Evolutionary conservation across 2,797 vertebrate genomes (phyloP).

Genomic region (Halcyon leucocephala): DNA sequence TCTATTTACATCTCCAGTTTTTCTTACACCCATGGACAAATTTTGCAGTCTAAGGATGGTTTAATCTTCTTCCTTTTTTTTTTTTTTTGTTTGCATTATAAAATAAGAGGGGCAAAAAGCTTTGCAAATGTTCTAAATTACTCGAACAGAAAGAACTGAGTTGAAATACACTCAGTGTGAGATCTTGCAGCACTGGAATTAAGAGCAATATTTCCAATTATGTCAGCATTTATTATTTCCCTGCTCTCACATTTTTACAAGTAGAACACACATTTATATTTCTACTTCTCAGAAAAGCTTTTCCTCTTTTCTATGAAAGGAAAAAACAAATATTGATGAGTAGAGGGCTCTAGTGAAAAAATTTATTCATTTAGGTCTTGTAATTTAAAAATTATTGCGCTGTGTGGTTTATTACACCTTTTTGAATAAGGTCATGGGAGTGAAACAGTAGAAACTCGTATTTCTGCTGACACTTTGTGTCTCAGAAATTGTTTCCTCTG

Average conservation of each 20-base stretch:
- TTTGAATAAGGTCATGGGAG: constrained; percentile 18
- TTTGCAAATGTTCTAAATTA: neutral
- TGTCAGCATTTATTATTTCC: neutral
- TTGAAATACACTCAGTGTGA: neutral
- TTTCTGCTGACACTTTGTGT: constrained; percentile 21
- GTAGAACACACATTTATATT: neutral
- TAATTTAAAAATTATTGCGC: constrained; percentile 1
- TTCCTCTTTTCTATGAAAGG: neutral
- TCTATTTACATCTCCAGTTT: neutral
- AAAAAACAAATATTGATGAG: neutral
- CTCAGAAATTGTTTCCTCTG: constrained; percentile 38
- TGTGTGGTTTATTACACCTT: neutral
- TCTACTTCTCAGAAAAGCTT: neutral
- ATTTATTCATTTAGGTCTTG: neutral
- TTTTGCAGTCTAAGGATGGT: neutral
- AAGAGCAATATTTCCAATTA: neutral
- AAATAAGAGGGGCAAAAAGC: neutral
- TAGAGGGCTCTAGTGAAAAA: neutral
- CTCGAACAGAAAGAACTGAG: neutral
- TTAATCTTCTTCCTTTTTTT: neutral
- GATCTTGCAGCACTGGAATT: neutral
- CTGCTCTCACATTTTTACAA: neutral
- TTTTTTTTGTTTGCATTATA: neutral
- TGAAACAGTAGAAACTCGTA: neutral
- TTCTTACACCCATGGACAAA: neutral